Evolutionary conservation across 2,113 vertebrate species (phyloP), one percentile per base, ranked within the genome.

Genomic region (Python bivittatus): DNA sequence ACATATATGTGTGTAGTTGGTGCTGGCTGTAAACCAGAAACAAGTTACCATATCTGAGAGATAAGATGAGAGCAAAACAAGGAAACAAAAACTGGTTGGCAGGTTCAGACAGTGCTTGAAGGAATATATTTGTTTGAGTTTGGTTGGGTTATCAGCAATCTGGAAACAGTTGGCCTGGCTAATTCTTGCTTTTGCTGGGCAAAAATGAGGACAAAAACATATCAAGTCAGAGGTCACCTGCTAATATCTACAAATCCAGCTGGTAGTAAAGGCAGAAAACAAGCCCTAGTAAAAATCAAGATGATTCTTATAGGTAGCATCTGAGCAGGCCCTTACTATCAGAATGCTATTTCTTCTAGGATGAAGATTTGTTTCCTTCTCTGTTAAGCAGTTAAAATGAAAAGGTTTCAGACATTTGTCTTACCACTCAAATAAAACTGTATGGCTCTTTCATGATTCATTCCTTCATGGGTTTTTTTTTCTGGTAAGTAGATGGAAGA

Each of bases 351-450:
- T 84, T 92, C 54, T 60, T 11, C 86, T 53, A 88, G 27, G 56
- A 38, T 33, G 29, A 72, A 84, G 58, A 89, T 83, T 54, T 92
- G 72, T 89, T 92, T 89, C 84, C 48, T 89, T 68, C 17, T 52
- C 79, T 13, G 23, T 61, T 84, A 23, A 33, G 33, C 57, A 27
- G n/a, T 38, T 92, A 88, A 84, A 88, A 79, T 79, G 33, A 22
- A 79, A 79, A 79, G 6, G n/a, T 38, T 72, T 72, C 15, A 33
- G 68, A 38, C 6, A 22, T 79, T 42, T 42, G 1, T 79, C 17
- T 22, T 8, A 79, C 20, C 38, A 20, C 7, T 72, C 33, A 79
- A 4, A 79, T 42, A 79, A 79, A 33, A 23, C 33, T 38, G 17
- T 38, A 48, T 6, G 17, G 17, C 6, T 79, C 68, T 79, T 79